Evolutionary conservation across 2,888 invertebrate genomes (phyloP).

Genomic region (Rotaria magnacalcarata): DNA sequence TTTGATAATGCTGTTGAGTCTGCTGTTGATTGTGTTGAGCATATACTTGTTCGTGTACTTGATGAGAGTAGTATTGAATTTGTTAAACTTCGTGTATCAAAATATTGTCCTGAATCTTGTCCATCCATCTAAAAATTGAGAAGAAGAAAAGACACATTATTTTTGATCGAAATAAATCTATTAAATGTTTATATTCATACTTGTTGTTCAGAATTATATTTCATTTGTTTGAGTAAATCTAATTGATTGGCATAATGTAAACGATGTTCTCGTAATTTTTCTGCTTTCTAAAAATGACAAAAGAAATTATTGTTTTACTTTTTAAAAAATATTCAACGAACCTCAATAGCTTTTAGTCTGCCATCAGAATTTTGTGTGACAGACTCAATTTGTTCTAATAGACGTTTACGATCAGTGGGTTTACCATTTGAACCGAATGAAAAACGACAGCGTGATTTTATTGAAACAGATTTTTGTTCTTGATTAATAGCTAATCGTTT

Average conservation of each 20-base stretch:
- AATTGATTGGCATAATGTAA: conserved; percentile 22
- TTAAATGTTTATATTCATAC: neutral
- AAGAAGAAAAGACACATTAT: neutral
- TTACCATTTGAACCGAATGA: neutral
- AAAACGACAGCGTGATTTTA: neutral
- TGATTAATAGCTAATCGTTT: neutral
- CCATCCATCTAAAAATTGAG: neutral
- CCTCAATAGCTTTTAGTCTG: neutral
- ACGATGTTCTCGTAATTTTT: conserved; percentile 15
- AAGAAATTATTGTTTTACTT: neutral
- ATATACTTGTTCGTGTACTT: conserved; percentile 34
- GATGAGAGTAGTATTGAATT: conserved; percentile 19
- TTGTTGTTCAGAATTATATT: neutral
- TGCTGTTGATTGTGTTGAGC: conserved; percentile 3
- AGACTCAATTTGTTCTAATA: neutral
- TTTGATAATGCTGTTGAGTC: neutral
- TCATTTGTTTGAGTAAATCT: conserved; percentile 26
- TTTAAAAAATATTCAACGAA: neutral
- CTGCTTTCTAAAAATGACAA: conserved; percentile 5
- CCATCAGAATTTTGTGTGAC: conserved; percentile 27
- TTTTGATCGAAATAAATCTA: too few relatives aligned
- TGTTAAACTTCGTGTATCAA: conserved; percentile 30
- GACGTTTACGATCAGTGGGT: neutral
- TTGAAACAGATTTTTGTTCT: neutral
- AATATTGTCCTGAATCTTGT: neutral